Percentiles rank a stretch among this genome's conserved stretches.
Evolutionary conservation across 2,888 invertebrate genomes (phyloP).

Genomic region (Halictus quadricinctus): DNA sequence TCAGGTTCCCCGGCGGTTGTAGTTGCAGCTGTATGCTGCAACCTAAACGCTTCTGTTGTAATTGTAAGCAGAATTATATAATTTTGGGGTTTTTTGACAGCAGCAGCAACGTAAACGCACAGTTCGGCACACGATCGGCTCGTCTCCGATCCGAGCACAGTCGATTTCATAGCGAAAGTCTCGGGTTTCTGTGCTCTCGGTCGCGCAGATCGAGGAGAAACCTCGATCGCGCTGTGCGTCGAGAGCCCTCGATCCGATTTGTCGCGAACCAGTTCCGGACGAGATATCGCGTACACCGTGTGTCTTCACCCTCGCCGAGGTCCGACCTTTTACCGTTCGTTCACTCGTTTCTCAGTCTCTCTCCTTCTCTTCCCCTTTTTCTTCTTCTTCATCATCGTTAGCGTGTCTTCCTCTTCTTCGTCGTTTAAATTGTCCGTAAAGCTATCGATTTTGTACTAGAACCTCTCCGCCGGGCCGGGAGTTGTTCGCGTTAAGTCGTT

Average conservation of each 20-base stretch:
- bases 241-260: neutral
- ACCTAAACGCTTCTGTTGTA: neutral
- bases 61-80: neutral
- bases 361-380: neutral
- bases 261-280: neutral
- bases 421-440: slow-evolving; percentile 53
- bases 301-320: neutral
- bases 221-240: neutral
- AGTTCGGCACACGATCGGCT: neutral
- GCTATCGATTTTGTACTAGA: slow-evolving; percentile 71
- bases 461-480: slow-evolving; percentile 45
- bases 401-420: neutral
- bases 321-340: neutral
- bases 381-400: neutral
- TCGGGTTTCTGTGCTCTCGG: neutral
- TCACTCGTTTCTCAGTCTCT: neutral
- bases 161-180: neutral
- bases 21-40: too few species aligned
- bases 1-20: too few species aligned
- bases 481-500: neutral
- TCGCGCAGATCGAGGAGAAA: neutral
- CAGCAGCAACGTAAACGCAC: neutral
- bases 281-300: slow-evolving; percentile 5
- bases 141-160: neutral
- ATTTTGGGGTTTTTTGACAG: neutral